These are phyloP conservation scores for Nycticryphes semicollaris DNA, from an alignment of 2,113 vertebrate species.

Conservation along the genomic window DNA sequence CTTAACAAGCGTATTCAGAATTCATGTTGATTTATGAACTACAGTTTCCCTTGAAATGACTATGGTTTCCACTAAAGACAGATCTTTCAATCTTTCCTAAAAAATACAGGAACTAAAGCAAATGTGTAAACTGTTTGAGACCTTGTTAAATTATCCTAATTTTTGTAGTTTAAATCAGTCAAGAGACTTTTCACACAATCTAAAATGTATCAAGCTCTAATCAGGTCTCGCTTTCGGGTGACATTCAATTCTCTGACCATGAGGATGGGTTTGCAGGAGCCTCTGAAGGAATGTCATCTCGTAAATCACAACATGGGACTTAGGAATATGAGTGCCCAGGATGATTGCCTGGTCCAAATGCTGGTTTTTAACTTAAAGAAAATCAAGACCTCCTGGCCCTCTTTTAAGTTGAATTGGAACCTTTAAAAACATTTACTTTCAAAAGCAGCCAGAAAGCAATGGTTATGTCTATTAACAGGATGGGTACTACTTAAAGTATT, in stretches of 20 bases:
- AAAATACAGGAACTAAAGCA: not conserved
- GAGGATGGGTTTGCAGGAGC: not conserved
- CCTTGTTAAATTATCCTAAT: not conserved
- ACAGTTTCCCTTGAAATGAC: not conserved
- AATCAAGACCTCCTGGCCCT: not conserved
- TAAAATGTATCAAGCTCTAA: not conserved
- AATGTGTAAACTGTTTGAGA: not conserved
- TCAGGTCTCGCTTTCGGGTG: not conserved
- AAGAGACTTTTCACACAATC: not conserved
- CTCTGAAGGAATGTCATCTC: not conserved
- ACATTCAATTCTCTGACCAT: not conserved
- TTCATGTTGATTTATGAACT: not conserved
- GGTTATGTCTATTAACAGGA: not conserved
- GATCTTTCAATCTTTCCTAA: not conserved
- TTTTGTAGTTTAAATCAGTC: not conserved
- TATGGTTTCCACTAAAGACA: not conserved
- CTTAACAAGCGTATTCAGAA: not conserved
- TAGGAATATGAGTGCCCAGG: not conserved
- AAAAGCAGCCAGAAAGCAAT: not conserved
- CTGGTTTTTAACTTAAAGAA: not conserved
- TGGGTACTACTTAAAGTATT: not conserved
- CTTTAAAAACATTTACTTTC: not conserved
- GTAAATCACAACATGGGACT: not conserved
- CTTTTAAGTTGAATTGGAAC: not conserved
- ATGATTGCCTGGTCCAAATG: not conserved